phyloP scores from a whole-genome alignment of 2,113 vertebrate genomes.

The Xiphophorus hellerii region DNA sequence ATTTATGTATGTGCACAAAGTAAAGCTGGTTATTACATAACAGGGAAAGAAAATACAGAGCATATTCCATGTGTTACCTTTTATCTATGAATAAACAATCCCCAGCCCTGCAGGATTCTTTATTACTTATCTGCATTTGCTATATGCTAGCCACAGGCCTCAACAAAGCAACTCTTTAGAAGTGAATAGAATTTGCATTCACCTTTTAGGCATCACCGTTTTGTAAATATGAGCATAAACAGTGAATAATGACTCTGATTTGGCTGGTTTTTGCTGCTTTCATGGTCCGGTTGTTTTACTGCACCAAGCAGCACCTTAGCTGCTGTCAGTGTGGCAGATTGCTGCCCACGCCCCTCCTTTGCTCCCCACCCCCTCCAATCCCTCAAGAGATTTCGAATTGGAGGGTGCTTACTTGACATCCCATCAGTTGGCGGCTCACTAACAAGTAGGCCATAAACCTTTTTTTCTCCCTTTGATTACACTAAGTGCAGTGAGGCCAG shows the following conservation, averaged over 20 bases:
- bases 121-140: conserved; percentile 10
- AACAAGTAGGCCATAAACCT: conserved; percentile 73
- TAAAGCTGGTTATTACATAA: background rate
- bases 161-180: conserved; percentile 10
- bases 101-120: background rate
- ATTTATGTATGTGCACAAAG: conserved; percentile 5
- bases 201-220: conserved; percentile 32
- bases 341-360: conserved; percentile 40
- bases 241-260: conserved; percentile 38
- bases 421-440: conserved; percentile 70
- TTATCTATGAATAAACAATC: conserved; percentile 28
- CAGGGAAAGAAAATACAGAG: background rate
- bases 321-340: conserved; percentile 58
- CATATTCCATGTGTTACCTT: conserved; percentile 7
- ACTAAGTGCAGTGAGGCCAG: conserved; percentile 78
- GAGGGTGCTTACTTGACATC: conserved; percentile 70
- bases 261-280: conserved; percentile 37
- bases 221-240: conserved; percentile 51
- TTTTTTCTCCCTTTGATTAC: conserved; percentile 77
- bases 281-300: conserved; percentile 24
- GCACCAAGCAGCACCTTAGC: conserved; percentile 13
- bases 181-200: conserved; percentile 34
- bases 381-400: conserved; percentile 60
- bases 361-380: background rate
- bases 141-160: conserved; percentile 7